Evolutionary conservation across 1,140 invertebrate species (phyloP), one percentile per base, ranked within the genome.

Genomic region (Holcopasites calliopsidis): DNA sequence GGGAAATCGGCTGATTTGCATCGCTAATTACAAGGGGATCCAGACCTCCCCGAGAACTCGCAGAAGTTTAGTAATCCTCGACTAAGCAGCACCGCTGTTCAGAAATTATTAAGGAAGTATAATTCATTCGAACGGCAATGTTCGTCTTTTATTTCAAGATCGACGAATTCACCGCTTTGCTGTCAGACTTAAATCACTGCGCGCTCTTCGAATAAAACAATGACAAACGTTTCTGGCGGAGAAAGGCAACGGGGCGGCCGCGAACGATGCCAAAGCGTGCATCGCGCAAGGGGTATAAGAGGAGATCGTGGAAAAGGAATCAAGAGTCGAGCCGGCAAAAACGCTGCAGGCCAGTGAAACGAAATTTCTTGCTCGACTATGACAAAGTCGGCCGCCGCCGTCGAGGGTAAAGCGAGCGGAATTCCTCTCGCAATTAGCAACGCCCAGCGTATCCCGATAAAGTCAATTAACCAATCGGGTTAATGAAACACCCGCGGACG

Each of bases 381-480:
- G 40, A 33, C 52, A 55, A 42, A 81, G 54, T 23, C 58, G 21
- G 68, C 55, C 78, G 74, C 68, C 76, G 79, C 31, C 57, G 62
- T 55, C 79, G 83, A 83, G 83, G 78, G 69, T 0, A 16, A 58
- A 58, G 60, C 80, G 21, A 85, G 77, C 62, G 62, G 75, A 86
- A 90, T 89, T 87, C 80, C 77, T 79, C 77, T 70, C 82, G 83
- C 86, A 87, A 88, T 89, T 86, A 83, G 61, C 70, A 31, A 73
- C 81, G 78, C 84, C 70, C 72, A 54, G 72, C 55, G 38, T 47
- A 62, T 72, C 62, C 55, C 82, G 84, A 88, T 89, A 89, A 88
- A 89, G 82, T 85, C 83, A 88, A 90, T 90, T 90, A 90, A 86
- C 84, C 85, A 87, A 88, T 88, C 71, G 86, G 88, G 81, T 76